Conservation (phyloP, 2,888 invertebrate genomes). For the Hemicrepidius hirtus region DNA sequence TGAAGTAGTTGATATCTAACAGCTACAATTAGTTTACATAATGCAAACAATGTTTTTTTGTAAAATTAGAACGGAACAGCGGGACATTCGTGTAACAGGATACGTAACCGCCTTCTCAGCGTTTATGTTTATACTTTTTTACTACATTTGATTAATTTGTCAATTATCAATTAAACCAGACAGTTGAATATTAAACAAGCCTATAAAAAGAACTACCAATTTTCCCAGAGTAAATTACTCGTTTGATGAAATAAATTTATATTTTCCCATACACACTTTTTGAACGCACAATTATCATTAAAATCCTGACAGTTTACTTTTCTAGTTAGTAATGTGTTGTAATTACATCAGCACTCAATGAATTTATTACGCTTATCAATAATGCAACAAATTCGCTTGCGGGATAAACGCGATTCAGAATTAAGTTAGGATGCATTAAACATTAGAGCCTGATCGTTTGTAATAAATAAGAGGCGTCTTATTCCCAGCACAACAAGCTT, state of each 20-base stretch:
- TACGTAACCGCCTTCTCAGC: slow-evolving; percentile 13
- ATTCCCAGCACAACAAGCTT: slow-evolving; percentile 1
- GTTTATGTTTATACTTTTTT: not conserved
- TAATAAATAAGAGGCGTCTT: slow-evolving; percentile 28
- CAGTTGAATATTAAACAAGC: not conserved
- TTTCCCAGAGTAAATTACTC: not conserved
- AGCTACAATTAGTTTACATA: too few species aligned
- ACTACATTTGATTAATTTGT: slow-evolving; percentile 3
- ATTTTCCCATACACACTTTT: not conserved
- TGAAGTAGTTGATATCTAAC: too few species aligned
- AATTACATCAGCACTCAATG: not conserved
- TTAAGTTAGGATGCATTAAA: slow-evolving; percentile 14
- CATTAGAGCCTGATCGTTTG: slow-evolving; percentile 8
- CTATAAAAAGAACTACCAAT: not conserved
- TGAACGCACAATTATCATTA: slow-evolving; percentile 4
- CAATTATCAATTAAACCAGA: slow-evolving; percentile 6
- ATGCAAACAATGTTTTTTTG: not conserved
- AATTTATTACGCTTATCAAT: slow-evolving; percentile 13
- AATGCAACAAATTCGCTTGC: slow-evolving; percentile 11
- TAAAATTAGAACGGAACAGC: not conserved
- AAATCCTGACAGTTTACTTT: not conserved
- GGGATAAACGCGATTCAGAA: not conserved
- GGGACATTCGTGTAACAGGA: slow-evolving; percentile 11
- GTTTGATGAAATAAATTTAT: not conserved
- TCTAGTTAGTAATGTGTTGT: not conserved